A percentile compares a stretch with the other conserved stretches of the same genome.
These are phyloP conservation scores for Riparia riparia DNA, from an alignment of 2,113 vertebrate species.

Conservation along the genomic window DNA sequence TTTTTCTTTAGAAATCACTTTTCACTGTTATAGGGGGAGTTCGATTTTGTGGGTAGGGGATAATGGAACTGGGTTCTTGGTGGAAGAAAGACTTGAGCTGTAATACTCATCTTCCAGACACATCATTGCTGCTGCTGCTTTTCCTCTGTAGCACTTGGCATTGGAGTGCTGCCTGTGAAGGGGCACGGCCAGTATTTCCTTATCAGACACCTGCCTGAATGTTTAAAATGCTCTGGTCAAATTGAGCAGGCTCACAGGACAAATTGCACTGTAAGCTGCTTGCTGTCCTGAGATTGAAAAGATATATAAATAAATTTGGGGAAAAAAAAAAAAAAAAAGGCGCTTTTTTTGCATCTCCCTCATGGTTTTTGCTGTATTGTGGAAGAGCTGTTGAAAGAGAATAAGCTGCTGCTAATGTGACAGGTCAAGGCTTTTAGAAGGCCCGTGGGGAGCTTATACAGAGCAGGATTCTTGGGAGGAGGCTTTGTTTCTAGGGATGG, in stretches of 20 bases:
- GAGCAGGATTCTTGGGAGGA: slow-evolving; percentile 50
- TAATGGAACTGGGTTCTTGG: not conserved
- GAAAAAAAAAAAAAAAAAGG: not conserved
- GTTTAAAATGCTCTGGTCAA: not conserved
- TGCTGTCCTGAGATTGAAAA: not conserved
- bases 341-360: not conserved
- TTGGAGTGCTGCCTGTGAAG: not conserved
- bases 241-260: not conserved
- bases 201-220: slow-evolving; percentile 3
- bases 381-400: slow-evolving; percentile 34
- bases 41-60: not conserved
- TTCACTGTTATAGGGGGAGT: not conserved
- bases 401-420: slow-evolving; percentile 66
- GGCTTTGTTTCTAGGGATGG: slow-evolving; percentile 65
- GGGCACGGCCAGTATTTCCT: not conserved
- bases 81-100: not conserved
- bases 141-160: not conserved
- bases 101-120: not conserved
- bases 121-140: not conserved
- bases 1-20: not conserved
- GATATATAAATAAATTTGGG: not conserved
- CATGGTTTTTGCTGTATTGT: slow-evolving; percentile 31
- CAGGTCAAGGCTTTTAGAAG: slow-evolving; percentile 65
- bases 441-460: slow-evolving; percentile 57
- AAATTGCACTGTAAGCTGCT: not conserved